Percentiles rank a stretch among this genome's conserved stretches.
phyloP scores from a whole-genome alignment of 2,113 vertebrate species.

The Toxotes chatareus region DNA sequence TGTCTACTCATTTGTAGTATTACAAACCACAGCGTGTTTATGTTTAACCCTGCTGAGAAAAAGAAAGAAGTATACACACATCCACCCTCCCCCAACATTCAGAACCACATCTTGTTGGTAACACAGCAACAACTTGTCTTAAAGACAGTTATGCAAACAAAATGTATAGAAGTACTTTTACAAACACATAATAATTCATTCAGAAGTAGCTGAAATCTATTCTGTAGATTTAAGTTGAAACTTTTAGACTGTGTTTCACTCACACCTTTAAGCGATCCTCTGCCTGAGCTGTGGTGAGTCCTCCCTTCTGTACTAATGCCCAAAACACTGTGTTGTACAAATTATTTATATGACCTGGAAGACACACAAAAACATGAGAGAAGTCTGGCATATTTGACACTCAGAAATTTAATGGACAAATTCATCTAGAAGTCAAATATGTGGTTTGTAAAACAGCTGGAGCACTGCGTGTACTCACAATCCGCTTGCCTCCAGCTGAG shows the following conservation, averaged over 20 bases:
- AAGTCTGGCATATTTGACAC: not conserved
- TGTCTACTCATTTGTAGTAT: not conserved
- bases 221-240: no score
- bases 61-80: not conserved
- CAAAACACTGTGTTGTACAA: slow-evolving; percentile 98
- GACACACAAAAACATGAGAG: slow-evolving; percentile 8
- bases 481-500: slow-evolving; percentile 98
- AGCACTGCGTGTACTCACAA: slow-evolving; percentile 85
- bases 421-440: not conserved
- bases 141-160: not conserved
- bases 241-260: not conserved
- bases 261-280: slow-evolving; percentile 90
- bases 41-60: not conserved
- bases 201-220: not conserved
- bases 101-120: not conserved
- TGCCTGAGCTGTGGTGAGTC: slow-evolving; percentile 90
- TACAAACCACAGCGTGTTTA: not conserved
- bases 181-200: not conserved
- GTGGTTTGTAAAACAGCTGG: not conserved
- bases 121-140: not conserved
- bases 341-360: slow-evolving; percentile 95
- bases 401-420: not conserved
- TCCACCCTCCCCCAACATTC: not conserved
- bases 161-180: not conserved
- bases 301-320: slow-evolving; percentile 91